phyloP scores from a whole-genome alignment of 2,113 vertebrate species.

The Lepus europaeus region DNA sequence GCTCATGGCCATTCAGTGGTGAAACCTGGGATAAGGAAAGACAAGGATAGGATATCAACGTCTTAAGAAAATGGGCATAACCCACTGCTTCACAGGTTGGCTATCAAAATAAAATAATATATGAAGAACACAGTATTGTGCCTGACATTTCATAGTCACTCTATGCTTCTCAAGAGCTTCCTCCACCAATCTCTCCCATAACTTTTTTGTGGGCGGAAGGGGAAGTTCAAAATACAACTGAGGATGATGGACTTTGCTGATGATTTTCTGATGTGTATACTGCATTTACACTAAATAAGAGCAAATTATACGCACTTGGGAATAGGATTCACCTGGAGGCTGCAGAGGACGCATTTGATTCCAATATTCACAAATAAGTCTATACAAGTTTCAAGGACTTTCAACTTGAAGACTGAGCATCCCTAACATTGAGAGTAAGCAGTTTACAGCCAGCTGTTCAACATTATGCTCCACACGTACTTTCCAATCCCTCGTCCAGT shows the following conservation, averaged over 20 bases:
- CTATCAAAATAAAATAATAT: not conserved
- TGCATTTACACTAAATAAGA: not conserved
- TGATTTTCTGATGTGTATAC: not conserved
- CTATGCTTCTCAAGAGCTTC: not conserved
- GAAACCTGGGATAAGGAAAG: conserved; percentile 11
- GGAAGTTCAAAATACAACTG: not conserved
- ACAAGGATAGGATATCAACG: not conserved
- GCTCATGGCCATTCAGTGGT: not conserved
- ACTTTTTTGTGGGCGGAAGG: not conserved
- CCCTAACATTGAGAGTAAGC: not conserved
- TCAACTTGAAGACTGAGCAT: not conserved
- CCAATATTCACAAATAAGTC: not conserved
- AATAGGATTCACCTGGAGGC: not conserved
- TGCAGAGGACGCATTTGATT: not conserved
- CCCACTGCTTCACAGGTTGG: not conserved
- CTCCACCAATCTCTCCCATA: not conserved
- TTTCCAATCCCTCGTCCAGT: conserved; percentile 5
- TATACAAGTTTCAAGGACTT: conserved; percentile 1
- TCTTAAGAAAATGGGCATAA: conserved; percentile 57
- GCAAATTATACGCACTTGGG: not conserved
- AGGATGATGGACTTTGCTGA: not conserved
- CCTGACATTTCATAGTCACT: not conserved
- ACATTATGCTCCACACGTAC: not conserved
- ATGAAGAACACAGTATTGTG: not conserved
- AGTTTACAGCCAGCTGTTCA: not conserved